Conservation (phyloP, 2,113 vertebrate genomes). For the Rhagologus leucostigma region DNA sequence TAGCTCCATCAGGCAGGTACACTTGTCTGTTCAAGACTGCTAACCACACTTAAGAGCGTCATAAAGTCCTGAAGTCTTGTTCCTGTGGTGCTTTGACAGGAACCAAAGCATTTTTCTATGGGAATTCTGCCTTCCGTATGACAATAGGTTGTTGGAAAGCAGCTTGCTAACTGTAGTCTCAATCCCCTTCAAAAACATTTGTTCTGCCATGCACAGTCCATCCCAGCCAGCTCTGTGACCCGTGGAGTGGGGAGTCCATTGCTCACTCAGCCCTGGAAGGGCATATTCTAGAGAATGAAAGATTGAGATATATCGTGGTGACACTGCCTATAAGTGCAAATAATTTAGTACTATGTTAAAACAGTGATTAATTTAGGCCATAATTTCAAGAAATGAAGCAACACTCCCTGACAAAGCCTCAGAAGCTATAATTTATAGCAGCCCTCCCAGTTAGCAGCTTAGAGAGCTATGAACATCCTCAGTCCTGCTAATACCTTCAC, state of each 20-base stretch:
- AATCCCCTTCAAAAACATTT: not conserved
- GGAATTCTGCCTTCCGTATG: not conserved
- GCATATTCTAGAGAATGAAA: not conserved
- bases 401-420: not conserved
- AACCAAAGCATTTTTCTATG: not conserved
- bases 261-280: not conserved
- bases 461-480: not conserved
- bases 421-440: not conserved
- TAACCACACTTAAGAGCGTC: not conserved
- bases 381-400: conserved; percentile 27
- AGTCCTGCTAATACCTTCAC: not conserved
- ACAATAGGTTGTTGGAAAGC: not conserved
- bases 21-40: not conserved
- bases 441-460: not conserved
- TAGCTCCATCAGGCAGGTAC: not conserved
- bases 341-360: not conserved
- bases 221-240: not conserved
- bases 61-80: not conserved
- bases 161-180: not conserved
- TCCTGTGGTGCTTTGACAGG: not conserved
- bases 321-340: not conserved
- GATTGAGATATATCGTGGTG: not conserved
- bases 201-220: not conserved
- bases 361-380: not conserved
- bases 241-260: not conserved